A percentile compares a stretch with the other conserved stretches of the same genome.
Conservation (phyloP, 2,113 vertebrate genomes). For the Anarrhichthys ocellatus region DNA sequence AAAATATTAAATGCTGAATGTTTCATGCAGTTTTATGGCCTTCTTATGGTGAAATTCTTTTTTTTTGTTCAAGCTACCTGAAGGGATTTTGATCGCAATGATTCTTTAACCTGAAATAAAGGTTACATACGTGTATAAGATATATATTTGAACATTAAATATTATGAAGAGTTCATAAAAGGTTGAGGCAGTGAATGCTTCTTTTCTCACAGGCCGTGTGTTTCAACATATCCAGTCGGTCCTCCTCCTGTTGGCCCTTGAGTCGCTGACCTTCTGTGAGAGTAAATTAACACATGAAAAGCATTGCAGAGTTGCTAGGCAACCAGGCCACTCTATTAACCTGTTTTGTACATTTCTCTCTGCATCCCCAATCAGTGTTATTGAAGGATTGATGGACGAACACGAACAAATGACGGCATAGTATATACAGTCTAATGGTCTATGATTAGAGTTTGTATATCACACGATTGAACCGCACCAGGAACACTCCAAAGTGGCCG, state of each 20-base stretch:
- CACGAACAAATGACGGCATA: neutral
- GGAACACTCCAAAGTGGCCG: neutral
- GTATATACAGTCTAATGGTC: neutral
- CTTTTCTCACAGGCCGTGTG: neutral
- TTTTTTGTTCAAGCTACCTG: neutral
- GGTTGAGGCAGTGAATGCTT: neutral
- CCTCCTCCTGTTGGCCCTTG: neutral
- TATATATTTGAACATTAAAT: neutral
- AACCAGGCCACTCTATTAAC: slow-evolving; percentile 51
- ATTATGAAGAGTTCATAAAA: neutral
- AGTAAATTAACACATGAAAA: slow-evolving; percentile 67
- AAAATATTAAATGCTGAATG: neutral
- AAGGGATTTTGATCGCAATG: neutral
- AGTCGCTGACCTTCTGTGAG: slow-evolving; percentile 56
- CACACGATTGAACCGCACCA: neutral
- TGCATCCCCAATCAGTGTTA: slow-evolving; percentile 35
- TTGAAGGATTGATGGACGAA: neutral
- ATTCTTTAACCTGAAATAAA: slow-evolving; percentile 5
- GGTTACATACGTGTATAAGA: neutral
- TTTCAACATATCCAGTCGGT: slow-evolving; percentile 12
- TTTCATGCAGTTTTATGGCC: neutral
- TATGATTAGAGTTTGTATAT: neutral
- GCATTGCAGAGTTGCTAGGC: slow-evolving; percentile 54
- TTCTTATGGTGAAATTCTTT: neutral
- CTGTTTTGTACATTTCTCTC: slow-evolving; percentile 30